Evolutionary conservation across 2,113 vertebrate species (phyloP), one percentile per base, ranked within the genome.

Genomic region (Gila orcuttii): DNA sequence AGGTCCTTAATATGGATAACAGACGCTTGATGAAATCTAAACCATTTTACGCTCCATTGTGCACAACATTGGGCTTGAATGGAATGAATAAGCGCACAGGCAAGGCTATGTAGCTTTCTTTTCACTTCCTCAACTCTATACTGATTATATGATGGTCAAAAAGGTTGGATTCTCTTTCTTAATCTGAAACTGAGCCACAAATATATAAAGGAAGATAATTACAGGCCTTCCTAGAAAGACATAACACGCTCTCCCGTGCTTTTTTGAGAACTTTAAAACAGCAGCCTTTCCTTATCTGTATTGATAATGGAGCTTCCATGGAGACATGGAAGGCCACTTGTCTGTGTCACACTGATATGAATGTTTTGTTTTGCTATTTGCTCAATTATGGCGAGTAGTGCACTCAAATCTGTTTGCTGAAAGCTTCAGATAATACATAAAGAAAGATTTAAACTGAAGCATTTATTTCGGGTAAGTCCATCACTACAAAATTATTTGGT

Each of bases 11-110:
- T 83, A 87, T 86, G 79, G 88, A 83, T 57, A 89, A 59, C 79
- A 87, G 74, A 83, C 79, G 36, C 74, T 87, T 83, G 88, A 87
- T 83, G 88, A 87, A 89, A 85, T 82, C 52, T 57, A 50, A 89
- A 87, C 85, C 77, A 86, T 89, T 87, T 87, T 87, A 83, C 21
- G 86, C 88, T 89, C 83, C 33, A 2, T 59, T 80, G 88, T 85
- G 88, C 88, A 74, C 79, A 76, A 74, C 86, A 87, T 87, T 86
- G 86, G 57, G 75, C 50, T 33, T 47, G 15, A 60, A 50, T 66
- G 7, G 86, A 83, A 87, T 85, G 69, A 87, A 86, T 86, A 86
- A 86, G 73, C 9, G 55, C 66, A 59, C 39, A 6, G 59, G 59
- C 68, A 10, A 47, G 82, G 21, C 64, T 79, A 33, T 47, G 78